A percentile compares a stretch with the other conserved stretches of the same genome.
Conservation (phyloP, 35 echinoderm and acorn worm species). For the Heliocidaris tuberculata region DNA sequence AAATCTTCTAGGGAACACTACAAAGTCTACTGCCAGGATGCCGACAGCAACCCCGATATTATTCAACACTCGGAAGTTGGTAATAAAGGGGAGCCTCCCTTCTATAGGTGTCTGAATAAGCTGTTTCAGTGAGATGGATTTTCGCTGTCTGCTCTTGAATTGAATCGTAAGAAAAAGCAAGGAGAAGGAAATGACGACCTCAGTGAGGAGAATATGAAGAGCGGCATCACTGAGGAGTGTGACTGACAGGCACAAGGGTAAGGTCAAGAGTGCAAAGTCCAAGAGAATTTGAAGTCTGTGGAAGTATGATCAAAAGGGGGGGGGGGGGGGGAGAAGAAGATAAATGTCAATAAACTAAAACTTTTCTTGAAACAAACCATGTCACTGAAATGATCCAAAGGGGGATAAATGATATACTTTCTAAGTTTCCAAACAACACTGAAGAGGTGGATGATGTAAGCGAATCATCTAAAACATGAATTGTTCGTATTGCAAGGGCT, state of each 20-base stretch:
- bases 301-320: too few species aligned
- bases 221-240: slow-evolving; percentile 57
- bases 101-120: slow-evolving; percentile 28
- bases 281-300: slow-evolving; percentile 47
- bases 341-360: too few species aligned
- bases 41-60: slow-evolving; percentile 69
- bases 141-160: slow-evolving; percentile 6
- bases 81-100: slow-evolving; percentile 67
- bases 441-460: too few species aligned
- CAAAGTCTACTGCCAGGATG: slow-evolving; percentile 95
- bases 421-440: too few species aligned
- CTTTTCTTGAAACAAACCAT: too few species aligned
- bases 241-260: slow-evolving; percentile 56
- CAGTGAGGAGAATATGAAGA: slow-evolving; percentile 29
- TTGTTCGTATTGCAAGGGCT: too few species aligned
- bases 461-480: too few species aligned
- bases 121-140: neutral
- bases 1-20: slow-evolving; percentile 80
- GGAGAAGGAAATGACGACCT: slow-evolving; percentile 35
- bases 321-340: too few species aligned
- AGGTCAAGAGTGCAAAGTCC: slow-evolving; percentile 59
- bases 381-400: too few species aligned
- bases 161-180: slow-evolving; percentile 19
- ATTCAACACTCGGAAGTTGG: slow-evolving; percentile 63
- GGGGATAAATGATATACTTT: too few species aligned